A percentile compares a stretch with the other conserved stretches of the same genome.
Evolutionary conservation across 1,140 invertebrate genomes (phyloP).

Genomic region (Dendrolimus kikuchii): DNA sequence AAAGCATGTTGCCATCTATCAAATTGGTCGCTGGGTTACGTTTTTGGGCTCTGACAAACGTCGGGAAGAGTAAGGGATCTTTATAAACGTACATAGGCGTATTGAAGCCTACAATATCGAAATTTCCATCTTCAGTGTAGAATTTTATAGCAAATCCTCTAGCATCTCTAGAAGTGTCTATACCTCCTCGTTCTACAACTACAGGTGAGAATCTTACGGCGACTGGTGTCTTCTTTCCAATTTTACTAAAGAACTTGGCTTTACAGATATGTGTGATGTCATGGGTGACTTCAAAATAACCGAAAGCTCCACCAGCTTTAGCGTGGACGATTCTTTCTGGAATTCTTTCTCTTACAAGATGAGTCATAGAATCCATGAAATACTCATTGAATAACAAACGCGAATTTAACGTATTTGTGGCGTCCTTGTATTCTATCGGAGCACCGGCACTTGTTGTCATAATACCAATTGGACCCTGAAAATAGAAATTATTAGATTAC

Average conservation of each 20-base stretch:
- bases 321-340: conserved; percentile 95
- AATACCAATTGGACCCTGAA: conserved; percentile 86
- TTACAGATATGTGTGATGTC: conserved; percentile 90
- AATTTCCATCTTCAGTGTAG: conserved; percentile 83
- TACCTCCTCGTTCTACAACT: conserved; percentile 88
- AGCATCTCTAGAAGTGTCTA: conserved; percentile 81
- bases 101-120: conserved; percentile 81
- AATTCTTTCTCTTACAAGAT: conserved; percentile 92
- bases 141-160: conserved; percentile 82
- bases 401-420: conserved; percentile 23
- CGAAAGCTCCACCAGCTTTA: conserved; percentile 94
- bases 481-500: conserved; percentile 36
- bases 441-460: conserved; percentile 85
- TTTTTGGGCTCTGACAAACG: conserved; percentile 76
- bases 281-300: conserved; percentile 95
- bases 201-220: conserved; percentile 83
- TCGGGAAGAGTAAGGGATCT: conserved; percentile 77
- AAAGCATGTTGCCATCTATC: conserved; percentile 87
- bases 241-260: conserved; percentile 84
- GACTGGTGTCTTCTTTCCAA: conserved; percentile 90
- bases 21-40: conserved; percentile 79
- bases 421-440: conserved; percentile 79
- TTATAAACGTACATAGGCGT: conserved; percentile 82
- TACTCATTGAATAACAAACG: conserved; percentile 85
- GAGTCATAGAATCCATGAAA: conserved; percentile 89